Evolutionary conservation across 2,113 vertebrate genomes (phyloP).

Genomic region (Scortum barcoo): DNA sequence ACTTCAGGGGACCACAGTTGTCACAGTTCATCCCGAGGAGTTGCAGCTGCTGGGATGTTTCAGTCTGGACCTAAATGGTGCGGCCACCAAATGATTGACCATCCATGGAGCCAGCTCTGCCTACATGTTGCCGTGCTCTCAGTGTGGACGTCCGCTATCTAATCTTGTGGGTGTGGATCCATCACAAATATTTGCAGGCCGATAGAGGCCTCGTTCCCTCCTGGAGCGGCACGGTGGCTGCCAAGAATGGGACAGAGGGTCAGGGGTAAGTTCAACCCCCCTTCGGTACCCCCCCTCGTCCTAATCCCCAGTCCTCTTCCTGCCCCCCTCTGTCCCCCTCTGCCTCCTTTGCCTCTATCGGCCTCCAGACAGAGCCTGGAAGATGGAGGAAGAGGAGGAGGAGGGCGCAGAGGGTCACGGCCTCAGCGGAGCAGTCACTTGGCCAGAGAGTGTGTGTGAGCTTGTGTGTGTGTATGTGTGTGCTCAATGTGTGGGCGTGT

Average conservation of each 20-base stretch:
- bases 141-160: constrained; percentile 62
- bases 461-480: constrained; percentile 9
- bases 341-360: constrained; percentile 43
- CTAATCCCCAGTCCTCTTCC: constrained; percentile 80
- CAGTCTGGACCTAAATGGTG: not conserved
- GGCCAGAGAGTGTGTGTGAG: constrained; percentile 46
- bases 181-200: constrained; percentile 74
- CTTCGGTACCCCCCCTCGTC: constrained; percentile 26
- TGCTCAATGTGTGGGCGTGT: constrained; percentile 22
- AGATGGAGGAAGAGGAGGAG: constrained; percentile 50
- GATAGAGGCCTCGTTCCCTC: constrained; percentile 61
- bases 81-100: not conserved
- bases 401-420: constrained; percentile 60
- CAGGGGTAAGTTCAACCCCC: constrained; percentile 58
- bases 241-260: constrained; percentile 73
- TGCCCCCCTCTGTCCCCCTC: constrained; percentile 46
- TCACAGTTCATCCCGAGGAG: no score
- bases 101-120: not conserved
- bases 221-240: constrained; percentile 61
- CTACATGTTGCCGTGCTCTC: no score
- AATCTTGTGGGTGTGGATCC: constrained; percentile 66
- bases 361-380: constrained; percentile 69
- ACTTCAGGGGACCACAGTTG: no score
- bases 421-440: constrained; percentile 63
- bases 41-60: no score